phyloP scores from a whole-genome alignment of 2,113 vertebrate genomes.

The Panthera leo region DNA sequence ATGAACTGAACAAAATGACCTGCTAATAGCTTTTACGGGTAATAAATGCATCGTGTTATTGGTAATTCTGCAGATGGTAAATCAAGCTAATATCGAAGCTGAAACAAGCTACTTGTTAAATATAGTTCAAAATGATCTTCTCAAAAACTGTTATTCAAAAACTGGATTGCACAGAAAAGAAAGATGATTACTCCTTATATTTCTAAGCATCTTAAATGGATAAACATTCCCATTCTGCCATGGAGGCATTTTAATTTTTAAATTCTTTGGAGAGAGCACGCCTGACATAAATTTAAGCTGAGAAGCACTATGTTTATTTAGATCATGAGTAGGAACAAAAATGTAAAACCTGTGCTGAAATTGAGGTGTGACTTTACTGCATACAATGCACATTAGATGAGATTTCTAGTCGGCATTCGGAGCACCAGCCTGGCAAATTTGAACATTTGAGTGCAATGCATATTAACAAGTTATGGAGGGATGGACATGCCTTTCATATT shows the following conservation, averaged over 20 bases:
- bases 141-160: constrained; percentile 81
- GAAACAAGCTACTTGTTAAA: constrained; percentile 92
- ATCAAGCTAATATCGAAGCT: constrained; percentile 90
- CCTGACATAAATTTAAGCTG: constrained; percentile 74
- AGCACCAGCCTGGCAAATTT: constrained; percentile 72
- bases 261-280: constrained; percentile 79
- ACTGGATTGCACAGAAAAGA: constrained; percentile 82
- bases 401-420: constrained; percentile 66
- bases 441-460: constrained; percentile 54
- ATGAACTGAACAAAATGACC: constrained; percentile 93
- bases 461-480: constrained; percentile 37
- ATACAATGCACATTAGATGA: constrained; percentile 73
- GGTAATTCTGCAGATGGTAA: constrained; percentile 93
- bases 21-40: constrained; percentile 94
- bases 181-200: constrained; percentile 81
- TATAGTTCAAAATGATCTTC: constrained; percentile 86
- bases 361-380: constrained; percentile 66
- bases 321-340: constrained; percentile 74
- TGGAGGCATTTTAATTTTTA: constrained; percentile 83
- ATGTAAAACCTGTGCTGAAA: constrained; percentile 68
- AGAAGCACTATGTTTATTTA: constrained; percentile 78
- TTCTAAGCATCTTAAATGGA: constrained; percentile 85
- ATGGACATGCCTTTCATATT: constrained; percentile 50
- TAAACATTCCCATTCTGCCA: constrained; percentile 80
- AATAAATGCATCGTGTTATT: constrained; percentile 94